Percentiles rank a stretch among this genome's conserved stretches.
Conservation (phyloP, 2,888 invertebrate species). For the Dynastes maya region DNA sequence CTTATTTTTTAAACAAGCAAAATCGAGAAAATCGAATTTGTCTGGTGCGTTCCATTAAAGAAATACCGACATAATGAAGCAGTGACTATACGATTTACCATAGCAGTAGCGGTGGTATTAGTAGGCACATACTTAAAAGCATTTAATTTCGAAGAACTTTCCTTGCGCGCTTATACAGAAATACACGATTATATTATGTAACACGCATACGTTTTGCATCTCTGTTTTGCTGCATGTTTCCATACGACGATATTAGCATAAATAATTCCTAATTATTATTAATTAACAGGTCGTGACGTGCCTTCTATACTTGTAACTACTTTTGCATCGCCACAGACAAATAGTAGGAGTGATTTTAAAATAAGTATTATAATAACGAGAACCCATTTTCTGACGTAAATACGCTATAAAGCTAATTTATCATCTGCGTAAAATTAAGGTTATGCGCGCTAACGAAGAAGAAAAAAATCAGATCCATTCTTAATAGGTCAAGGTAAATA, state of each 20-base stretch:
- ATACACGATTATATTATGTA: neutral
- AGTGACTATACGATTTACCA: neutral
- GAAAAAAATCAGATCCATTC: conserved; percentile 6
- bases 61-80: conserved; percentile 23
- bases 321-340: too few species aligned
- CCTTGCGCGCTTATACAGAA: neutral
- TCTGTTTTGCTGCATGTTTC: neutral
- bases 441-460: neutral
- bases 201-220: neutral
- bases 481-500: conserved; percentile 36
- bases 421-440: conserved; percentile 4
- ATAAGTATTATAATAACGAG: neutral
- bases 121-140: neutral
- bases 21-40: neutral
- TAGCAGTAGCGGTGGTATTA: neutral
- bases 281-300: conserved; percentile 41
- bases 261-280: conserved; percentile 34
- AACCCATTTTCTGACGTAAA: neutral
- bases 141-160: conserved; percentile 39
- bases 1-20: neutral
- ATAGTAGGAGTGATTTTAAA: neutral
- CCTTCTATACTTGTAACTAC: neutral
- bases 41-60: neutral
- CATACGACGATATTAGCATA: conserved; percentile 1
- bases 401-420: neutral